Evolutionary conservation across 2,797 vertebrate genomes (phyloP).

Genomic region (Spinus olivaceus): DNA sequence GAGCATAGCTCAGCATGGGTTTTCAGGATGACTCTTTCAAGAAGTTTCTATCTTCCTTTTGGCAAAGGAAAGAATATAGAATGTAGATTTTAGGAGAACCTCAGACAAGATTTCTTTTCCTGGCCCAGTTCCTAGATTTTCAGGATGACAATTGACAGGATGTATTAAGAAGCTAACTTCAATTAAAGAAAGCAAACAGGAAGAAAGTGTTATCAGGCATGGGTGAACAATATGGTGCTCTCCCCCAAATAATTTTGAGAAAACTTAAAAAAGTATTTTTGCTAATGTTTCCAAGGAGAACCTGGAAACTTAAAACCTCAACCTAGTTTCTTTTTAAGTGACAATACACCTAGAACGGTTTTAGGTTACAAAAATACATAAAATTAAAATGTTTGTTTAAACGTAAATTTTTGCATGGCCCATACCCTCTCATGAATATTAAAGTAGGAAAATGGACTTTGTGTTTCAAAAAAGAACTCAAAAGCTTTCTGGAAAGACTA

Average conservation of each 20-base stretch:
- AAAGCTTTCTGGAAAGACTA: neutral
- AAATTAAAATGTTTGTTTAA: neutral
- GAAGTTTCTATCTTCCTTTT: neutral
- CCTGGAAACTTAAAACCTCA: neutral
- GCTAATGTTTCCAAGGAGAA: neutral
- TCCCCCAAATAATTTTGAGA: neutral
- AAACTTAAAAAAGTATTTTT: neutral
- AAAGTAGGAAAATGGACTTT: neutral
- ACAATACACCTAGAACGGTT: neutral
- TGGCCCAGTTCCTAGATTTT: neutral
- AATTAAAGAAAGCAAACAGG: conserved; percentile 13
- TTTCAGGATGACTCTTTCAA: neutral
- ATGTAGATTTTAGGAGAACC: neutral
- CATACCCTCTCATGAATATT: neutral
- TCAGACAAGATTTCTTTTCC: neutral
- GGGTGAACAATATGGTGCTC: neutral
- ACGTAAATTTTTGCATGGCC: neutral
- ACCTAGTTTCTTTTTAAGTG: neutral
- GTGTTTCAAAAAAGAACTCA: neutral
- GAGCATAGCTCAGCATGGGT: neutral
- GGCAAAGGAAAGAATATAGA: neutral
- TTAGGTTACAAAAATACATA: neutral
- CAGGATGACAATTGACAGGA: neutral
- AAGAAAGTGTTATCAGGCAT: neutral
- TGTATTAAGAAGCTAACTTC: neutral